Evolutionary conservation across 2,888 invertebrate genomes (phyloP).

Genomic region (Stegophylla sp.): DNA sequence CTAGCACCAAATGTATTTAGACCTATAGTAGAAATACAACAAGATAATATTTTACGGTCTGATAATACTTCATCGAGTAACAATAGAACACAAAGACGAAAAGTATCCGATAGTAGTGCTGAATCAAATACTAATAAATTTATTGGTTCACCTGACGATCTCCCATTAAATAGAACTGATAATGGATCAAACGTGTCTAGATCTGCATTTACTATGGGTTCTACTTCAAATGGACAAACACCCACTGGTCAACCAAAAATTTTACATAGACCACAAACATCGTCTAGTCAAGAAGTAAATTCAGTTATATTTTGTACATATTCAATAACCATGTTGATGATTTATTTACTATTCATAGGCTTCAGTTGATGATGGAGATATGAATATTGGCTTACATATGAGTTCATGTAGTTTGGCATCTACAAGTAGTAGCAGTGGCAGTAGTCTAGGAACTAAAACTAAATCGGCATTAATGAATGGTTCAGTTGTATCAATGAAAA

Average conservation of each 20-base stretch:
- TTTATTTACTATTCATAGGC: slow-evolving; percentile 37
- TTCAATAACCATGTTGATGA: background rate
- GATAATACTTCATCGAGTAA: slow-evolving; percentile 27
- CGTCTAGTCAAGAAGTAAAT: slow-evolving; percentile 54
- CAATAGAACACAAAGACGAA: slow-evolving; percentile 42
- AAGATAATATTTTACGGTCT: slow-evolving; percentile 30
- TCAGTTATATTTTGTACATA: background rate
- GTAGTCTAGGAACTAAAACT: slow-evolving; percentile 38
- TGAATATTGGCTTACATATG: slow-evolving; percentile 58
- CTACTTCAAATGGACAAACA: slow-evolving; percentile 37
- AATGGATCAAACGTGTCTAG: slow-evolving; percentile 24
- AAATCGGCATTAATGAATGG: slow-evolving; percentile 62
- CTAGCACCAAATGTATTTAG: slow-evolving; percentile 56
- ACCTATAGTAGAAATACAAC: slow-evolving; percentile 46
- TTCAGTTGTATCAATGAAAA: slow-evolving; percentile 62
- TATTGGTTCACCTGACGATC: slow-evolving; percentile 49
- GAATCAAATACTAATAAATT: slow-evolving; percentile 52
- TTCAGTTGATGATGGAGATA: slow-evolving; percentile 55
- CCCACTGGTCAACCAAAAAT: slow-evolving; percentile 39
- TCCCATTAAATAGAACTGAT: slow-evolving; percentile 25
- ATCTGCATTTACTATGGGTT: slow-evolving; percentile 45
- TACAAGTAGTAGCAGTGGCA: slow-evolving; percentile 65
- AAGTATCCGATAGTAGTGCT: slow-evolving; percentile 55
- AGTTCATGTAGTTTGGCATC: slow-evolving; percentile 70
- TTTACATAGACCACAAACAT: slow-evolving; percentile 51